Evolutionary conservation across 2,888 invertebrate species (phyloP).

Genomic region (Ctena decussata): DNA sequence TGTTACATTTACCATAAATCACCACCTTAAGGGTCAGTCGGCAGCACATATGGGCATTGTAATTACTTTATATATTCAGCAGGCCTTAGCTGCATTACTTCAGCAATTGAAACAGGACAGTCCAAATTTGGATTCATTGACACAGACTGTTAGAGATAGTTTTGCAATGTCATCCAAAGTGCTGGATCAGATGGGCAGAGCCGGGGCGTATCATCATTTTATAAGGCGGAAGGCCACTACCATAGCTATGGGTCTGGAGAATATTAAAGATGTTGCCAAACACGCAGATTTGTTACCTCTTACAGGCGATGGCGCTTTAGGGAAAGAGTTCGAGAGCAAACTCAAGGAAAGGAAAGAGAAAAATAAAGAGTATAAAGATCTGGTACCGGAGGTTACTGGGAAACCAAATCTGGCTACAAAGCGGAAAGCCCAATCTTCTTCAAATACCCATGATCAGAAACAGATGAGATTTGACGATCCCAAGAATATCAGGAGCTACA

Average conservation of each 20-base stretch:
- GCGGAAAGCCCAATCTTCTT: background rate
- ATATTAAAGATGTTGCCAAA: constrained; percentile 30
- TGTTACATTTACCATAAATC: too few relatives aligned
- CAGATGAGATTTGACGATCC: background rate
- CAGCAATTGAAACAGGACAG: background rate
- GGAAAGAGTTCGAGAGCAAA: too few relatives aligned
- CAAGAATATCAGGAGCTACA: background rate
- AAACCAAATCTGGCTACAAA: background rate
- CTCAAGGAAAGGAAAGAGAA: constrained; percentile 48
- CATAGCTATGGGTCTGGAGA: constrained; percentile 34
- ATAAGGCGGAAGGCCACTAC: constrained; percentile 35
- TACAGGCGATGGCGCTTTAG: constrained; percentile 39
- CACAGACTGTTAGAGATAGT: constrained; percentile 45
- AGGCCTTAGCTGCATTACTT: constrained; percentile 21
- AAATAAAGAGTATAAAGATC: constrained; percentile 42
- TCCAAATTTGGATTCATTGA: constrained; percentile 23
- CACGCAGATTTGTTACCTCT: constrained; percentile 33
- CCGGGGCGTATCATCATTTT: constrained; percentile 44
- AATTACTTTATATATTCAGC: constrained; percentile 34
- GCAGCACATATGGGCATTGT: constrained; percentile 43
- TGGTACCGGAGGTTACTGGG: constrained; percentile 24
- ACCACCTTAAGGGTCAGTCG: constrained; percentile 42
- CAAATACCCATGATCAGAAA: background rate
- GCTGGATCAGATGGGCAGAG: constrained; percentile 37
- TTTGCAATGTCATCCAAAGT: constrained; percentile 56